Percentiles rank a stretch among this genome's conserved stretches.
Evolutionary conservation across 2,888 invertebrate species (phyloP).

Genomic region (Loripinus fragilis): DNA sequence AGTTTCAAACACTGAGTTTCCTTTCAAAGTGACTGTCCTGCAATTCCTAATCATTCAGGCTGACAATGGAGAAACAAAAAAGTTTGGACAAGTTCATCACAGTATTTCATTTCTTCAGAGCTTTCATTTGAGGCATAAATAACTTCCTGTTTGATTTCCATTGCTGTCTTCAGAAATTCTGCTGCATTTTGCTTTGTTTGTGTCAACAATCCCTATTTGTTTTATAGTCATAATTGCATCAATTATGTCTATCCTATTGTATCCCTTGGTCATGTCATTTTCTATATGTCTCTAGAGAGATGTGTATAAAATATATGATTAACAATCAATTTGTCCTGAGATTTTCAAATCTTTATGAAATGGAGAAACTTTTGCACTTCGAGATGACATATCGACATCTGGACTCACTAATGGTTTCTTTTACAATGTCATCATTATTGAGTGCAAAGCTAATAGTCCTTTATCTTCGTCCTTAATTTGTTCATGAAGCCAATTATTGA

Average conservation of each 20-base stretch:
- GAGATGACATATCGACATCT: no score
- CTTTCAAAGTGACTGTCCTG: conserved; percentile 13
- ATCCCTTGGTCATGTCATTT: not conserved
- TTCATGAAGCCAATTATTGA: conserved; percentile 9
- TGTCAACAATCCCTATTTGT: conserved; percentile 17
- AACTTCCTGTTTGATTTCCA: conserved; percentile 28
- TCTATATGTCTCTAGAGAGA: not conserved
- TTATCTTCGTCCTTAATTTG: not conserved
- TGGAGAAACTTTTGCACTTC: no score
- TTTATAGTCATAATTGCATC: conserved; percentile 21
- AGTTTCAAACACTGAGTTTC: conserved; percentile 20
- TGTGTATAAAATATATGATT: not conserved
- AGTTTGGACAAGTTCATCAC: conserved; percentile 13
- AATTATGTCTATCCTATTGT: not conserved
- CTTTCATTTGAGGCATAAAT: conserved; percentile 17
- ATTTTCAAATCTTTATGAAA: no score
- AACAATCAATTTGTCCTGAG: conserved; percentile 5
- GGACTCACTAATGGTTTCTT: no score
- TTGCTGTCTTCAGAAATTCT: conserved; percentile 23
- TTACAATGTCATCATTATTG: not conserved
- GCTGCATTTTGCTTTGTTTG: conserved; percentile 21
- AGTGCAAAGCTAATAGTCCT: not conserved
- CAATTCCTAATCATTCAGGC: not conserved
- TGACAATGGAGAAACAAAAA: conserved; percentile 6
- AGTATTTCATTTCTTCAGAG: conserved; percentile 14